phyloP scores from a whole-genome alignment of 2,888 invertebrate species.

The Idaea biselata region DNA sequence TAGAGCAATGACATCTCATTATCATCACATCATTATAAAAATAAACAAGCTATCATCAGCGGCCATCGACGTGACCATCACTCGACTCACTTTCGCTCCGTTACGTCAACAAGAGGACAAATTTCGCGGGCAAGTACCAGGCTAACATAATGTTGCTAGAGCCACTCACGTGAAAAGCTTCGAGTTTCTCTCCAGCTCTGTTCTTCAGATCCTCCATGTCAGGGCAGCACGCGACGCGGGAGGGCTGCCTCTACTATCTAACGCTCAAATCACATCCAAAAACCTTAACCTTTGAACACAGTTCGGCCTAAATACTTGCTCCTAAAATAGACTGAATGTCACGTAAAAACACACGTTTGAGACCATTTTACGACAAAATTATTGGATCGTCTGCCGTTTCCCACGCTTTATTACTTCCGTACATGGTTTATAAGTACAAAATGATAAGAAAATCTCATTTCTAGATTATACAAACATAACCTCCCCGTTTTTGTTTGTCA shows the following conservation, averaged over 20 bases:
- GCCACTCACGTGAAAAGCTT: slow-evolving; percentile 71
- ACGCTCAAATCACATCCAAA: slow-evolving; percentile 58
- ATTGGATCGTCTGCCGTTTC: slow-evolving; percentile 23
- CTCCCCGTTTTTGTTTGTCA: slow-evolving; percentile 44
- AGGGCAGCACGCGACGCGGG: slow-evolving; percentile 44
- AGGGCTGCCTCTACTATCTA: slow-evolving; percentile 50
- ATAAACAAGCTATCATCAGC: slow-evolving; percentile 28
- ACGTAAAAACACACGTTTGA: slow-evolving; percentile 34
- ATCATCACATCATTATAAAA: slow-evolving; percentile 33
- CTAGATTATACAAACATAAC: slow-evolving; percentile 60
- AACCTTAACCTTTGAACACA: slow-evolving; percentile 76
- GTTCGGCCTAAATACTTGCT: slow-evolving; percentile 64
- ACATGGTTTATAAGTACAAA: slow-evolving; percentile 30
- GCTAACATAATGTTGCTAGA: slow-evolving; percentile 38
- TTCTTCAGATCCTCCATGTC: slow-evolving; percentile 73
- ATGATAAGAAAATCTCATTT: slow-evolving; percentile 38
- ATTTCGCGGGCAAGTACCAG: slow-evolving; percentile 55
- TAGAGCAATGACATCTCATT: slow-evolving; percentile 45
- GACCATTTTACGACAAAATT: slow-evolving; percentile 31
- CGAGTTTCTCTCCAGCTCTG: slow-evolving; percentile 72
- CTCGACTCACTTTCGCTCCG: slow-evolving; percentile 28
- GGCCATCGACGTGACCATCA: slow-evolving; percentile 9
- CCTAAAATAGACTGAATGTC: slow-evolving; percentile 70
- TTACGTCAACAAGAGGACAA: slow-evolving; percentile 41
- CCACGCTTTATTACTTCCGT: slow-evolving; percentile 18